Percentiles rank a stretch among this genome's conserved stretches.
phyloP scores from a whole-genome alignment of 2,113 vertebrate species.

The Silurus glanis region DNA sequence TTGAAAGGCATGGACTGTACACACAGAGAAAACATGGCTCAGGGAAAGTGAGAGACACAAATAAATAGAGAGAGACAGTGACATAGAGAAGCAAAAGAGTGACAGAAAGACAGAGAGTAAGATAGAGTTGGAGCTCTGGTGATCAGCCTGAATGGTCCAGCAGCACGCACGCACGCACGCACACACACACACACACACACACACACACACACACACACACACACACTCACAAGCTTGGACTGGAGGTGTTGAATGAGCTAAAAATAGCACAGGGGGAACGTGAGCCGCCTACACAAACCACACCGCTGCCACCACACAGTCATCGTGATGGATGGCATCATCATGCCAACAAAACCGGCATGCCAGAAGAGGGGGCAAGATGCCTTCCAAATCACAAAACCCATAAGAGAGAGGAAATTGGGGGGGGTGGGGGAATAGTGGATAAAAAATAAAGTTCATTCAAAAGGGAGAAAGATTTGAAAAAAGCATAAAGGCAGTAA shows the following conservation, averaged over 20 bases:
- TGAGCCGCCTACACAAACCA: constrained; percentile 49
- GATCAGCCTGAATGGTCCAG: constrained; percentile 38
- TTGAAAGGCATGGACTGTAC: neutral
- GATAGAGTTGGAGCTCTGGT: constrained; percentile 7
- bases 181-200: constrained; percentile 30
- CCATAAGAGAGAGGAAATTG: neutral
- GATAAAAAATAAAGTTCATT: neutral
- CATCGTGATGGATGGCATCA: constrained; percentile 47
- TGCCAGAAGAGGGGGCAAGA: constrained; percentile 48
- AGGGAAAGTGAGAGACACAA: neutral
- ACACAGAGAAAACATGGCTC: constrained; percentile 12
- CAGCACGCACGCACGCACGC: neutral
- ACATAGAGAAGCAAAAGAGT: neutral
- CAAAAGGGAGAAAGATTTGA: neutral
- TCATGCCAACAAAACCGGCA: constrained; percentile 21
- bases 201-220: constrained; percentile 18
- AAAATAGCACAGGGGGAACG: constrained; percentile 52
- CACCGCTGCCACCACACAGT: constrained; percentile 28
- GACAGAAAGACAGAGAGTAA: constrained; percentile 16
- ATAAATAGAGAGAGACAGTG: neutral
- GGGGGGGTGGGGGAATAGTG: neutral
- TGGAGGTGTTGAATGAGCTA: constrained; percentile 54
- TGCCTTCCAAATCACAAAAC: constrained; percentile 28
- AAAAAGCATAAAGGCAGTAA: neutral
- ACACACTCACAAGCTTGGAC: constrained; percentile 27